phyloP scores from a whole-genome alignment of 2,888 invertebrate species.

The Tuberolachnus salignus region DNA sequence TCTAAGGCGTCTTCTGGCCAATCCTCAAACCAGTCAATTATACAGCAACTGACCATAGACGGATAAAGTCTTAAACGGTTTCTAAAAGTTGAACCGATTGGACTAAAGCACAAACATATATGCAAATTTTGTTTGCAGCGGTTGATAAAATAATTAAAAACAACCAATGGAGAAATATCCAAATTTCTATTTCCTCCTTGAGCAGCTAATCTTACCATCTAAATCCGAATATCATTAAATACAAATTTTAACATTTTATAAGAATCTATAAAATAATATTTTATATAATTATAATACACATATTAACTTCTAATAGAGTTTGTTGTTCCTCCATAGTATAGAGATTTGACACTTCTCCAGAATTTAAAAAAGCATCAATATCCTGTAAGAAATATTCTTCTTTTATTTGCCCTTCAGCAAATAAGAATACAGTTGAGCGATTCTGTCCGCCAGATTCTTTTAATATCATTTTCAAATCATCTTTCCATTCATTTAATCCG shows the following conservation, averaged over 20 bases:
- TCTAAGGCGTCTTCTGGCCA: slow-evolving; percentile 90
- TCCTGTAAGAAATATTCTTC: slow-evolving; percentile 82
- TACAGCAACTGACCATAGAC: slow-evolving; percentile 85
- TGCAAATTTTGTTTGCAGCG: slow-evolving; percentile 81
- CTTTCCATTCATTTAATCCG: slow-evolving; percentile 76
- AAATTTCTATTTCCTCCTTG: slow-evolving; percentile 79
- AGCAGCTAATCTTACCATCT: slow-evolving; percentile 71
- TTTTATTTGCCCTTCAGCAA: slow-evolving; percentile 82
- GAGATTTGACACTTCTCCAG: slow-evolving; percentile 86
- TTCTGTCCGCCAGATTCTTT: slow-evolving; percentile 76
- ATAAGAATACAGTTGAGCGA: slow-evolving; percentile 75
- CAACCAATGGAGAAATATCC: slow-evolving; percentile 79
- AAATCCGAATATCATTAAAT: slow-evolving; percentile 12
- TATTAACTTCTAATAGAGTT: slow-evolving; percentile 76
- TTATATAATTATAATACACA: neutral
- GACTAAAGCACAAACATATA: slow-evolving; percentile 83
- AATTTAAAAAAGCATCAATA: slow-evolving; percentile 81
- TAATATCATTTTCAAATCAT: slow-evolving; percentile 75
- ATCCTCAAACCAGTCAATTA: slow-evolving; percentile 87
- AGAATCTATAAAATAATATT: neutral
- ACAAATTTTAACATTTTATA: slow-evolving; percentile 2
- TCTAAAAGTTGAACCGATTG: slow-evolving; percentile 82
- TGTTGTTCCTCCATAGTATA: slow-evolving; percentile 83
- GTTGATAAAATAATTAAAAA: slow-evolving; percentile 76
- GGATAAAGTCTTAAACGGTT: slow-evolving; percentile 79